phyloP scores from a whole-genome alignment of 1,140 invertebrate genomes.

The Drosophila sp. region DNA sequence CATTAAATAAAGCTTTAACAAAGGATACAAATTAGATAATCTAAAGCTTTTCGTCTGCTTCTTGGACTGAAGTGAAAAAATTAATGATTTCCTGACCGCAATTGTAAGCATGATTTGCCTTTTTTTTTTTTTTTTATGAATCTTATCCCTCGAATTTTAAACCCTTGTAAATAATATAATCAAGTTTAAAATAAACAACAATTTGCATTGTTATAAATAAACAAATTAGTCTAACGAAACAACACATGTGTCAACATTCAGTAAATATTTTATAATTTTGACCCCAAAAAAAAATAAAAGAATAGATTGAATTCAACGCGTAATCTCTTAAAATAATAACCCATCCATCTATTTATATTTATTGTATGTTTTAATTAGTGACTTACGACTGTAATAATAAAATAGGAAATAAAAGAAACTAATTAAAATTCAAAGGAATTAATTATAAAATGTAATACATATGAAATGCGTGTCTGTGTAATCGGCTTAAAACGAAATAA shows the following conservation, averaged over 20 bases:
- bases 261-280: no score
- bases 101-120: neutral
- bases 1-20: neutral
- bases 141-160: no score
- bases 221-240: no score
- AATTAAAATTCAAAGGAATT: slow-evolving; percentile 7
- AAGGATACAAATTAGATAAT: neutral
- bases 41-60: neutral
- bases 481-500: slow-evolving; percentile 21
- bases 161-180: no score
- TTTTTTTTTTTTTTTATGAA: neutral
- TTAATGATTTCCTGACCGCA: neutral
- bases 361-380: neutral
- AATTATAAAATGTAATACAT: neutral
- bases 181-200: no score
- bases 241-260: no score
- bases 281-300: neutral
- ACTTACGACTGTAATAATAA: neutral
- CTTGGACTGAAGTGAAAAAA: neutral
- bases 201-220: no score
- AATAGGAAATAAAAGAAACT: slow-evolving; percentile 8
- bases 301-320: neutral
- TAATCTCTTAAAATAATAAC: no score
- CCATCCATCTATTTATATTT: neutral
- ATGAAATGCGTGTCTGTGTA: neutral